These are phyloP conservation scores for Cantharis nigra DNA, from an alignment of 2,888 invertebrate species.

Conservation along the genomic window DNA sequence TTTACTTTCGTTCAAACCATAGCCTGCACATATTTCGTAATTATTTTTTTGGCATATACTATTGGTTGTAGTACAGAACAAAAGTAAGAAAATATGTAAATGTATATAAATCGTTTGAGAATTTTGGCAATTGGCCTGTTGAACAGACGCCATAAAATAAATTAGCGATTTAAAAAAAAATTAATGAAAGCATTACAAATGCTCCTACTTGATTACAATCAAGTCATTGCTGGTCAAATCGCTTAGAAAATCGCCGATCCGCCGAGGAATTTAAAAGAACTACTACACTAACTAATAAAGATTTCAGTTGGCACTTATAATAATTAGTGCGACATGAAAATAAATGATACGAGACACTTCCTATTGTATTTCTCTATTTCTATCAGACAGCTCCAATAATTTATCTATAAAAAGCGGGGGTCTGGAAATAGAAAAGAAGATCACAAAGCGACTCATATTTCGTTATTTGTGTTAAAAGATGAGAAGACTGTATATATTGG, in stretches of 20 bases:
- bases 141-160: constrained; percentile 6
- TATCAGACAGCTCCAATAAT: background rate
- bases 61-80: background rate
- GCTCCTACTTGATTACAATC: background rate
- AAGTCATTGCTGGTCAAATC: background rate
- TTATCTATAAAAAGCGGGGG: background rate
- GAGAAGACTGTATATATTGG: too few species aligned
- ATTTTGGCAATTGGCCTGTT: constrained; percentile 9
- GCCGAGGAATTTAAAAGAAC: background rate
- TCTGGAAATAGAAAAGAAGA: background rate
- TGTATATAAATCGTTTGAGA: background rate
- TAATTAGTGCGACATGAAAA: background rate
- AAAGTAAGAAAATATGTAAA: constrained; percentile 6
- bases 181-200: background rate
- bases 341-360: background rate
- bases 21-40: background rate
- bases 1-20: background rate
- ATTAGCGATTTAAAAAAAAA: constrained; percentile 8
- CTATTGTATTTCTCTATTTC: background rate
- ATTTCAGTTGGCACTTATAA: background rate
- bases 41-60: background rate
- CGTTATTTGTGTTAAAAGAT: background rate
- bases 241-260: too few species aligned
- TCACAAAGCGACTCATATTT: background rate
- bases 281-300: background rate